Evolutionary conservation across 2,113 vertebrate genomes (phyloP).

Genomic region (Pitta sordida): DNA sequence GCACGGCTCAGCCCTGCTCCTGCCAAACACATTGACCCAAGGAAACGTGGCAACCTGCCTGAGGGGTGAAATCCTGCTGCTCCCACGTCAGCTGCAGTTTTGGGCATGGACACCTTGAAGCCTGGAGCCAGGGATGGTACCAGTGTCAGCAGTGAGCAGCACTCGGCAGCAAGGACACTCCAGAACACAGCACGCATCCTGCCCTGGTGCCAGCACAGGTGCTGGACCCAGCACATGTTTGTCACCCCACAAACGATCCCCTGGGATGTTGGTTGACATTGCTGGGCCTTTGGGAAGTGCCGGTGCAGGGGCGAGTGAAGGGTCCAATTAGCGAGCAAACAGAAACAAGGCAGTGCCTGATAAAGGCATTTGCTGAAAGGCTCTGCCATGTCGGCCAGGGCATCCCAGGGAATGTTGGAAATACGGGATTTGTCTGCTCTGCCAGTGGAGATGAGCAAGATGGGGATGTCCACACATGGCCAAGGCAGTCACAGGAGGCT

Average conservation of each 20-base stretch:
- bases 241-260: fast-evolving
- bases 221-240: neutral
- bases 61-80: neutral
- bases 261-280: fast-evolving
- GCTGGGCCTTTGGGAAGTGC: neutral
- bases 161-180: fast-evolving
- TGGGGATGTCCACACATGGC: neutral
- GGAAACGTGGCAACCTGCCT: neutral
- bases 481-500: fast-evolving
- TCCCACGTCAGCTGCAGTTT: neutral
- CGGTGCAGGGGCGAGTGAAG: fast-evolving
- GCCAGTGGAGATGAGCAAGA: fast-evolving
- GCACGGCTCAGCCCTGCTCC: neutral
- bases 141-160: fast-evolving
- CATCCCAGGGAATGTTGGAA: neutral
- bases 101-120: fast-evolving
- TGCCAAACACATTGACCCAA: neutral
- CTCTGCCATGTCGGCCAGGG: neutral
- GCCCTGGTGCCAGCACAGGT: neutral
- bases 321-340: neutral
- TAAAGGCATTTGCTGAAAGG: neutral
- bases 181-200: fast-evolving
- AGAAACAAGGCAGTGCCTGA: fast-evolving
- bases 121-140: neutral
- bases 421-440: neutral